Percentiles rank a stretch among this genome's conserved stretches.
phyloP scores from a whole-genome alignment of 2,888 invertebrate species.

The Synanthedon formicaeformis region DNA sequence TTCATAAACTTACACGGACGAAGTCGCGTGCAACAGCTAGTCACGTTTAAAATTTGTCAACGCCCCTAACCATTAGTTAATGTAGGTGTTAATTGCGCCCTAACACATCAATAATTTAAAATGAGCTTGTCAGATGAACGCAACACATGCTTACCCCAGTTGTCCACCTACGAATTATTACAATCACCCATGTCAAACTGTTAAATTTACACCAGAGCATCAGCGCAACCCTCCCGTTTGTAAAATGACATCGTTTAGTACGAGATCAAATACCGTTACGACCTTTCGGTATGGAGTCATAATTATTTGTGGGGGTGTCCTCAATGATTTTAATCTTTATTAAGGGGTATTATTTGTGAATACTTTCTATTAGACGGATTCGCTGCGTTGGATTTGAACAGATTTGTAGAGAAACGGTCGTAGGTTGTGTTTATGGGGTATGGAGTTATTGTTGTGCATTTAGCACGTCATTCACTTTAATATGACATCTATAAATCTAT shows the following conservation, averaged over 20 bases:
- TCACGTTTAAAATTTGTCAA: no score
- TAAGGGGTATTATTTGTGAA: slow-evolving; percentile 52
- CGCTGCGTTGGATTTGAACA: slow-evolving; percentile 29
- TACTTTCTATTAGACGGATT: slow-evolving; percentile 45
- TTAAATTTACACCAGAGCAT: slow-evolving; percentile 20
- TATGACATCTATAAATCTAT: background rate
- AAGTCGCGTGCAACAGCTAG: no score
- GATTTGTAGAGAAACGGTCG: slow-evolving; percentile 24
- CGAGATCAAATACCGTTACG: slow-evolving; percentile 8
- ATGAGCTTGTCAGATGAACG: slow-evolving; percentile 20
- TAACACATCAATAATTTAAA: slow-evolving; percentile 10
- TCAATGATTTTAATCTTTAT: slow-evolving; percentile 53
- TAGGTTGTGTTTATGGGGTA: slow-evolving; percentile 19
- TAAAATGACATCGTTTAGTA: slow-evolving; percentile 7
- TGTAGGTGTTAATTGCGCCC: background rate
- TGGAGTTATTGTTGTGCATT: slow-evolving; percentile 12
- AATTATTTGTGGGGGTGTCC: slow-evolving; percentile 25
- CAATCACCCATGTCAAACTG: slow-evolving; percentile 19
- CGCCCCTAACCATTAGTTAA: background rate
- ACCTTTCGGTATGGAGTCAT: slow-evolving; percentile 14
- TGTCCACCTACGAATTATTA: slow-evolving; percentile 25
- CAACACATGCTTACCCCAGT: slow-evolving; percentile 21
- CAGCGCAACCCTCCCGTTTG: background rate
- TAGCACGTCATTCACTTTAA: background rate
- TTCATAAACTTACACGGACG: no score